Evolutionary conservation across 2,113 vertebrate genomes (phyloP), one percentile per base, ranked within the genome.

Genomic region (Chlorodrepanis virens): DNA sequence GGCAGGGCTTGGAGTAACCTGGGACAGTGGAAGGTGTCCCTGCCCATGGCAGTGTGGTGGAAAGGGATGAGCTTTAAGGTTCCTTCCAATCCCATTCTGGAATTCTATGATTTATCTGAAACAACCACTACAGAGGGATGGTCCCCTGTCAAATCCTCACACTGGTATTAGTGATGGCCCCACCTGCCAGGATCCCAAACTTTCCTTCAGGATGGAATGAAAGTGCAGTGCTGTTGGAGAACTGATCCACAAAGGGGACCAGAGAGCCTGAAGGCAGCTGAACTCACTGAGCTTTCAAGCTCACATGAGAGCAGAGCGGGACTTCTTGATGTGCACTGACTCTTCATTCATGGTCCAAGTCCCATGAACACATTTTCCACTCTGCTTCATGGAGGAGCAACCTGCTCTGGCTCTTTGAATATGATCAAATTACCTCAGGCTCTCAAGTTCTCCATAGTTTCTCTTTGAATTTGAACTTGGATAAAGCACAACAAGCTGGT

Each of bases 1-100:
- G 69, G 39, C 0, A 0, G 24, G 53, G 45, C 45, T 67, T 6
- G 61, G 47, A 76, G 20, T 3, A 35, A 0, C 14, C 29, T 61
- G 79, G n/a, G 4, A 22, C 0, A 23, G 40, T 27, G 47, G 29
- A 0, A 76, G 18, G 6, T 35, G n/a, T 53, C 53, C n/a, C 39
- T 82, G 39, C 19, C 23, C 28, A 15, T 13, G 21, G 39, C 40
- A 89, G 29, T 27, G 9, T 20, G 28, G 1, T 27, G 6, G n/a
- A 8, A 49, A 2, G 5, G 2, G n/a, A 42, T 11, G 47, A 19
- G 4, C 10, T 56, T 53, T 27, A 28, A 63, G 21, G 11, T 23
- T 25, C n/a, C 29, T 69, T 49, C 29, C 49, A 83, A 13, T 5
- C 10, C 24, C 37, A 24, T 39, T 20, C 33, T 45, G 14, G 12